phyloP scores from a whole-genome alignment of 1,140 invertebrate genomes.

The Drosophila mojavensis region DNA sequence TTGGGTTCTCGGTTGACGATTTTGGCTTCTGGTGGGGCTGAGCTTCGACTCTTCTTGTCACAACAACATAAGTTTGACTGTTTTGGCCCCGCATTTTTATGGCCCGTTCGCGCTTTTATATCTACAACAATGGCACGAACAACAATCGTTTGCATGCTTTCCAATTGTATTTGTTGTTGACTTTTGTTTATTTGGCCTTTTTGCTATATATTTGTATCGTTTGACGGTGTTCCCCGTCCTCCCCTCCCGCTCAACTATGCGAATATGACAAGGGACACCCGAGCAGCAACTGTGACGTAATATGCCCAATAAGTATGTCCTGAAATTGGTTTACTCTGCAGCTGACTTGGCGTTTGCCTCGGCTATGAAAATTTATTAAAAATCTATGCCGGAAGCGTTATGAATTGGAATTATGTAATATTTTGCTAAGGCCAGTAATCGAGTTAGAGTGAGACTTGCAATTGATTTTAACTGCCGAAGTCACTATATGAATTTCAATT shows the following conservation, averaged over 20 bases:
- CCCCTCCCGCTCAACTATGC: not conserved
- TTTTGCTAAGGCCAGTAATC: not conserved
- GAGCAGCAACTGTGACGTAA: slow-evolving; percentile 72
- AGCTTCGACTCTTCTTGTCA: slow-evolving; percentile 44
- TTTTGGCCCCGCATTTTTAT: slow-evolving; percentile 78
- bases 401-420: slow-evolving; percentile 24
- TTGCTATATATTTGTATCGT: slow-evolving; percentile 34
- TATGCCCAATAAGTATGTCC: slow-evolving; percentile 66
- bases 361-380: slow-evolving; percentile 70
- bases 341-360: not conserved
- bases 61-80: slow-evolving; percentile 74
- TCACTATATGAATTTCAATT: not conserved
- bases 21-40: not conserved
- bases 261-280: slow-evolving; percentile 4
- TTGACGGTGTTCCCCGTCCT: slow-evolving; percentile 18
- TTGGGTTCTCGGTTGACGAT: slow-evolving; percentile 15
- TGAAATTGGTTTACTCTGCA: slow-evolving; percentile 37
- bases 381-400: slow-evolving; percentile 63
- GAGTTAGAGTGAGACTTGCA: not conserved
- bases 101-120: slow-evolving; percentile 66
- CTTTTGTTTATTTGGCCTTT: slow-evolving; percentile 65
- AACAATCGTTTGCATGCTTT: slow-evolving; percentile 44
- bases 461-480: not conserved
- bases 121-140: slow-evolving; percentile 35
- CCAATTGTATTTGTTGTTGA: slow-evolving; percentile 48